Percentiles rank a stretch among this genome's conserved stretches.
Evolutionary conservation across 2,113 vertebrate genomes (phyloP).

Genomic region (Gavia stellata): DNA sequence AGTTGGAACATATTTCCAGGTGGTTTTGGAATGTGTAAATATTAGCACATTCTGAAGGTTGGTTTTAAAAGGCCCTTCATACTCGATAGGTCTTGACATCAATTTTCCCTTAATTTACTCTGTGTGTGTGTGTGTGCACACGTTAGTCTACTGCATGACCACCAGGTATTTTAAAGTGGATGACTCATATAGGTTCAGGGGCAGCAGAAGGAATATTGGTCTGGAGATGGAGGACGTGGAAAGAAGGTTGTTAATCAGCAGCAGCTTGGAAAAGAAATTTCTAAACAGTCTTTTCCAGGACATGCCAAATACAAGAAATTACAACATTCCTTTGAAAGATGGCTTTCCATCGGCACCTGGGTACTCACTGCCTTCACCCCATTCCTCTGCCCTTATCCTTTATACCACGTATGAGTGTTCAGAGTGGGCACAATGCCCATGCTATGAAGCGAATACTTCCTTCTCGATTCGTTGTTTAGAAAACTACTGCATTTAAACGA

Average conservation of each 20-base stretch:
- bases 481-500: neutral
- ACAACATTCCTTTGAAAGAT: neutral
- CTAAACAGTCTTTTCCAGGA: neutral
- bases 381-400: neutral
- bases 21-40: conserved; percentile 43
- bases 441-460: neutral
- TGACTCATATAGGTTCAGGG: neutral
- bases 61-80: conserved; percentile 40
- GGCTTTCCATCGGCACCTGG: neutral
- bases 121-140: neutral
- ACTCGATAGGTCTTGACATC: conserved; percentile 10
- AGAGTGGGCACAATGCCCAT: neutral
- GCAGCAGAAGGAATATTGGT: neutral
- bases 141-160: neutral
- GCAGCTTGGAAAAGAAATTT: neutral
- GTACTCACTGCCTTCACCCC: neutral
- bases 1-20: conserved; percentile 43
- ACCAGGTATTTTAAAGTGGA: neutral
- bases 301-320: neutral
- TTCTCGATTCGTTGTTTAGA: neutral
- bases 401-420: rapidly evolving
- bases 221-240: neutral
- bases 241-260: neutral
- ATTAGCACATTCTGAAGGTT: conserved; percentile 31
- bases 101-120: conserved; percentile 3